Evolutionary conservation across 1,140 invertebrate species (phyloP).

Genomic region (Lineus longissimus): DNA sequence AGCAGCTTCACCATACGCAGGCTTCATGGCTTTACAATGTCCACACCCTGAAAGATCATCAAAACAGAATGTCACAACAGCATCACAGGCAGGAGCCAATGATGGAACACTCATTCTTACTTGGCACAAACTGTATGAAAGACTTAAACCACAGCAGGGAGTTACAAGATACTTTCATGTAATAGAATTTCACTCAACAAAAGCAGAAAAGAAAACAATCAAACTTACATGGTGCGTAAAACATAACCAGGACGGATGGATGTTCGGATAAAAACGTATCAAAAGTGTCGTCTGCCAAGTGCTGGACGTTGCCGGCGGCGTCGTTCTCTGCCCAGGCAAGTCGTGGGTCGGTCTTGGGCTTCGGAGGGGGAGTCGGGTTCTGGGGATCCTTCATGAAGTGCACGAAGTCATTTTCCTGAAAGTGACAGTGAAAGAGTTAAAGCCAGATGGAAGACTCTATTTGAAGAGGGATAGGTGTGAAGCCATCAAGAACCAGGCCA

Average conservation of each 20-base stretch:
- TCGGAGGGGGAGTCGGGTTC: conserved; percentile 47
- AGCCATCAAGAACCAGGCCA: background rate
- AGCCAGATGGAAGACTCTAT: background rate
- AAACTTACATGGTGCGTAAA: conserved; percentile 50
- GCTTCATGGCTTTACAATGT: conserved; percentile 54
- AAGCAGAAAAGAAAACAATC: conserved; percentile 62
- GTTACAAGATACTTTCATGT: too few relatives aligned
- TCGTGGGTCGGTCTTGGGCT: conserved; percentile 30
- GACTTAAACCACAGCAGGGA: too few relatives aligned
- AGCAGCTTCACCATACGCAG: conserved; percentile 53
- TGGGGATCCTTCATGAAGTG: conserved; percentile 65
- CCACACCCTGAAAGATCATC: conserved; percentile 55
- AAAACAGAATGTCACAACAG: background rate
- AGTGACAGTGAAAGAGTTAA: conserved; percentile 4
- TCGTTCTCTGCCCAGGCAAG: conserved; percentile 51
- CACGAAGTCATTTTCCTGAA: conserved; percentile 64
- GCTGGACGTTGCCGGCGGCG: conserved; percentile 54
- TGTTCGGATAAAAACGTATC: conserved; percentile 50
- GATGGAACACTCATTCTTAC: too few relatives aligned
- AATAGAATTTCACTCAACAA: background rate
- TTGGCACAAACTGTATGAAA: too few relatives aligned
- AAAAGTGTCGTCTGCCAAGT: conserved; percentile 57
- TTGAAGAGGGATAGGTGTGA: conserved; percentile 2
- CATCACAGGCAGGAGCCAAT: too few relatives aligned
- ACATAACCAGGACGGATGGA: conserved; percentile 48